Percentiles rank a stretch among this genome's conserved stretches.
These are phyloP conservation scores for Cheilosia pagana DNA, from an alignment of 2,888 invertebrate species.

Conservation along the genomic window DNA sequence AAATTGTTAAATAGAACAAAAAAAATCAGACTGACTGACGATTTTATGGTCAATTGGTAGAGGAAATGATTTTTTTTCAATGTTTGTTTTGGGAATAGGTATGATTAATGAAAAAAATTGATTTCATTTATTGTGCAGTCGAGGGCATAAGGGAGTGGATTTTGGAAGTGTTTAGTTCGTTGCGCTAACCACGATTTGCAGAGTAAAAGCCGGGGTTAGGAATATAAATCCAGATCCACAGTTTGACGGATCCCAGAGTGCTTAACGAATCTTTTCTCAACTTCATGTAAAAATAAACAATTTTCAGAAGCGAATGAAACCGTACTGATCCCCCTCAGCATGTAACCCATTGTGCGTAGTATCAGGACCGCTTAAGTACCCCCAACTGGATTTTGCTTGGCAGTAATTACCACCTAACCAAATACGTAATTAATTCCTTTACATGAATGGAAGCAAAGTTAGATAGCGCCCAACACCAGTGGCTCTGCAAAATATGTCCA, in stretches of 20 bases:
- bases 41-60: slow-evolving; percentile 58
- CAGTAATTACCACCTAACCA: not conserved
- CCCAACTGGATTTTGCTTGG: too few species aligned
- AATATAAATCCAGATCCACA: too few species aligned
- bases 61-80: slow-evolving; percentile 49
- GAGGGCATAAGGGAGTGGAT: not conserved
- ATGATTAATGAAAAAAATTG: slow-evolving; percentile 33
- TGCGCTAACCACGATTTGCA: too few species aligned
- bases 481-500: slow-evolving; percentile 55
- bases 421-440: slow-evolving; percentile 39
- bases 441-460: slow-evolving; percentile 17
- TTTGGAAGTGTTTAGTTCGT: too few species aligned
- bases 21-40: slow-evolving; percentile 43
- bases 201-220: too few species aligned
- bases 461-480: slow-evolving; percentile 57
- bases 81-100: not conserved
- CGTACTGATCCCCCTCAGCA: too few species aligned
- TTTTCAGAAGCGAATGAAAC: too few species aligned
- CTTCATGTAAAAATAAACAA: too few species aligned
- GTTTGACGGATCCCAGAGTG: too few species aligned
- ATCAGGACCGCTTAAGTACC: too few species aligned
- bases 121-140: slow-evolving; percentile 19
- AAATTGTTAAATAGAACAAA: slow-evolving; percentile 29
- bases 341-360: too few species aligned
- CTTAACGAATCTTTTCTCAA: too few species aligned